Base-by-base conservation (phyloP, 2,888 invertebrate species). In the Maniola hyperantus region DNA sequence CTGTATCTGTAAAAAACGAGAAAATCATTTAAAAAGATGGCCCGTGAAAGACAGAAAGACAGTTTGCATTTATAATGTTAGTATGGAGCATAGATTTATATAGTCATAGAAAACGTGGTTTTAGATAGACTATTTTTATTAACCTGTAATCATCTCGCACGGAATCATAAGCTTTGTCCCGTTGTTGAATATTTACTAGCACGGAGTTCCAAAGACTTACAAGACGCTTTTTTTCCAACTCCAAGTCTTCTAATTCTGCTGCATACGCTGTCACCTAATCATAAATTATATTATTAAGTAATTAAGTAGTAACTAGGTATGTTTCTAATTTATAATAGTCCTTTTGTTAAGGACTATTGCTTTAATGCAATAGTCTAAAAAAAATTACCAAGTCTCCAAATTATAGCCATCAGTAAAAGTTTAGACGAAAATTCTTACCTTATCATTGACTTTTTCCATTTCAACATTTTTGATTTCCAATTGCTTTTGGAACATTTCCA, bases 191-290 rank as follows among this genome's bases (percentile, higher is more conserved):
- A 66, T 95, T 95, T 11, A 95, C 89, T 2, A 97, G 92, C 50
- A 96, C 95, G 13, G 95, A 94, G 79, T 95, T 95, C 97, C 97
- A 97, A 6, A 96, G 93, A 75, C 94, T 94, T 71, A 95, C 92
- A 18, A 97, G 87, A 5, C 95, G 94, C 48, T 94, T 94, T 70
- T 96, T 94, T 74, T 97, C 96, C 58, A 93, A 87, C 74, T 95
- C 94, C 59, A 96, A 79, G 26, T 94, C 95, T 79, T 96, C 95
- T 26, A 97, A 85, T 77, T 97, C 96, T 0, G 95, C 94, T 69
- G 95, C 95, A n/a, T 95, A 95, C 70, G 95, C 93, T 0, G 95
- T 94, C 36, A 96, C 93, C 80, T 95, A 89, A 5, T 51, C 20
- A 54, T 10, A 55, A 55, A 34, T n/a, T 8, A 39, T 15, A 6